Evolutionary conservation across 35 echinoderm and acorn worm genomes (phyloP).

Genomic region (Apostichopus californicus): DNA sequence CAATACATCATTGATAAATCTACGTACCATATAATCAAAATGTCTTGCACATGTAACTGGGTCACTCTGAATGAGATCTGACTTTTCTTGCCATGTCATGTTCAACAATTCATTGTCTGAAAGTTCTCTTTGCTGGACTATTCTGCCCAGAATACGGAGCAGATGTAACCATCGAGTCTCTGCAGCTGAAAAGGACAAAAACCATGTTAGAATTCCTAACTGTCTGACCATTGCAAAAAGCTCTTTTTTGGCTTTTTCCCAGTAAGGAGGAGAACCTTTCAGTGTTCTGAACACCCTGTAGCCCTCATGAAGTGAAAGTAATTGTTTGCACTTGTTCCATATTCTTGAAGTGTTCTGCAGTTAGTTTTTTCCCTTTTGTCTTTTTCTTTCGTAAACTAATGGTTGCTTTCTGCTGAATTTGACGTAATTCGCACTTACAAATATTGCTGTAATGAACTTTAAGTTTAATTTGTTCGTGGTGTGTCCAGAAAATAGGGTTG

Average conservation of each 20-base stretch:
- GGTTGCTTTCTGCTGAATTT: neutral
- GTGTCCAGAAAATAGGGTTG: slow-evolving; percentile 48
- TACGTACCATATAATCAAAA: slow-evolving; percentile 55
- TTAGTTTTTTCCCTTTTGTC: neutral
- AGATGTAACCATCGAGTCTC: slow-evolving; percentile 56
- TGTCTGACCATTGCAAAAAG: slow-evolving; percentile 44
- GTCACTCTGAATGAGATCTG: slow-evolving; percentile 55
- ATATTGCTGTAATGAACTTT: slow-evolving; percentile 39
- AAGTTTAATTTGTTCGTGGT: neutral
- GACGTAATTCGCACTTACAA: slow-evolving; percentile 18
- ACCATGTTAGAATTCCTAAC: slow-evolving; percentile 58
- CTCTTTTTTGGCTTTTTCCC: slow-evolving; percentile 60
- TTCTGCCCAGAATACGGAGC: slow-evolving; percentile 49
- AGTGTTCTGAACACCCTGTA: slow-evolving; percentile 53
- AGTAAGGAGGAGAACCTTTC: slow-evolving; percentile 61
- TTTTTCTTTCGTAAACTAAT: neutral
- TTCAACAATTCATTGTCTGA: slow-evolving; percentile 19
- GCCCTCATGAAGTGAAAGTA: slow-evolving; percentile 47
- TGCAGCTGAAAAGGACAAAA: slow-evolving; percentile 59
- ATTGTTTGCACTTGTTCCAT: neutral
- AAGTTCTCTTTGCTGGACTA: slow-evolving; percentile 15
- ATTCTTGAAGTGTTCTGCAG: slow-evolving; percentile 15
- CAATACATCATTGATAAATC: slow-evolving; percentile 56
- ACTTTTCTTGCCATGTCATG: slow-evolving; percentile 71
- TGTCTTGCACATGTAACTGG: slow-evolving; percentile 66